A percentile compares a stretch with the other conserved stretches of the same genome.
phyloP scores from a whole-genome alignment of 2,888 invertebrate species.

The Caenorhabditis angaria region DNA sequence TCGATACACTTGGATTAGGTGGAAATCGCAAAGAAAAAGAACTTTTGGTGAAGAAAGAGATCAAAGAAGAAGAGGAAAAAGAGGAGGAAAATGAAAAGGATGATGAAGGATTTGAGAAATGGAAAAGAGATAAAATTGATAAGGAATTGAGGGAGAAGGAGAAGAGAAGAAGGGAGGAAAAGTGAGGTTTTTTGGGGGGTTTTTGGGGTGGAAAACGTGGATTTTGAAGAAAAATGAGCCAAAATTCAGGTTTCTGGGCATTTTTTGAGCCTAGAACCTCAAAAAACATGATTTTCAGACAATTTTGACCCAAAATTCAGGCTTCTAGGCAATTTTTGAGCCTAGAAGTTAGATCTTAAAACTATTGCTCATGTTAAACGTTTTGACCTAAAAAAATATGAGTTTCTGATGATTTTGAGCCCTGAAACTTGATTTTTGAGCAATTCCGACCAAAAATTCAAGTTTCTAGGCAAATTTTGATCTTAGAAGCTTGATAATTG shows the following conservation, averaged over 20 bases:
- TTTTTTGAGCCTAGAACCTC: too few species aligned
- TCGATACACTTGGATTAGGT: slow-evolving; percentile 63
- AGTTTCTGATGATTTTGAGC: too few species aligned
- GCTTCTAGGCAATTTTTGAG: too few species aligned
- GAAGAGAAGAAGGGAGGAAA: slow-evolving; percentile 31
- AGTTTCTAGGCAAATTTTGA: too few species aligned
- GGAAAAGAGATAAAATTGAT: slow-evolving; percentile 51
- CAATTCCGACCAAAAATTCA: too few species aligned
- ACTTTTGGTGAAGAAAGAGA: slow-evolving; percentile 33
- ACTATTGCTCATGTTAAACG: too few species aligned
- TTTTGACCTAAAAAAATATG: too few species aligned
- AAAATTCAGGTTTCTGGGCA: too few species aligned
- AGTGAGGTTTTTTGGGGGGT: slow-evolving; percentile 10
- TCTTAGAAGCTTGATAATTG: too few species aligned
- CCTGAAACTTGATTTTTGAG: too few species aligned
- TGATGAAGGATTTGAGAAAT: slow-evolving; percentile 36
- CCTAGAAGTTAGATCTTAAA: too few species aligned
- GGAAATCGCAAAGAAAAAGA: slow-evolving; percentile 67
- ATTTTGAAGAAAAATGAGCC: not conserved
- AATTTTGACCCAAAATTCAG: too few species aligned
- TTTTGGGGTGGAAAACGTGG: not conserved
- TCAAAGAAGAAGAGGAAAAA: slow-evolving; percentile 36
- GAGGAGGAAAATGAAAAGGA: slow-evolving; percentile 3
- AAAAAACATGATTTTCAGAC: not conserved
- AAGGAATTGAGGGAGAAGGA: slow-evolving; percentile 40